Evolutionary conservation across 2,888 invertebrate genomes (phyloP).

Genomic region (Argyra leucocephala): DNA sequence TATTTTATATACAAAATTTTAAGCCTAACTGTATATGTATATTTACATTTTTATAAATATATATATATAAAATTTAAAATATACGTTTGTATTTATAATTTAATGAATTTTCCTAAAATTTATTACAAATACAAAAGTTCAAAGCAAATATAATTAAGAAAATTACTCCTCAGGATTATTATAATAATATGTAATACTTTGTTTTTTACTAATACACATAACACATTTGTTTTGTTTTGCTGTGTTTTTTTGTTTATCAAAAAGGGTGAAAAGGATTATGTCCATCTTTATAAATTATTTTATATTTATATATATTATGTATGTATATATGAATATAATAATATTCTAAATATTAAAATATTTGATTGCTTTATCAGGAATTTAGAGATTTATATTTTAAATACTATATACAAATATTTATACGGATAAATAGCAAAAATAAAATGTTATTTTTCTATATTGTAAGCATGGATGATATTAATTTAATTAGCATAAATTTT

Average conservation of each 20-base stretch:
- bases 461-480: not conserved
- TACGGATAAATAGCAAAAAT: not conserved
- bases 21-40: not conserved
- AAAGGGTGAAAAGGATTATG: not conserved
- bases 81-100: not conserved
- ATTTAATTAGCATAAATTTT: not conserved
- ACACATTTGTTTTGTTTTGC: no score
- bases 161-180: not conserved
- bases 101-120: not conserved
- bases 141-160: conserved; percentile 1
- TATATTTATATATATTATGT: not conserved
- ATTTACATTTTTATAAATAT: not conserved
- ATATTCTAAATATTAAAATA: not conserved
- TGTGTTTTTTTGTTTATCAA: not conserved
- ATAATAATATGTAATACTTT: not conserved
- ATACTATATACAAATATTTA: not conserved
- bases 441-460: no score
- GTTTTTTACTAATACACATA: no score
- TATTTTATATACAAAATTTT: no score
- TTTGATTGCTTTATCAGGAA: not conserved
- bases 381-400: not conserved
- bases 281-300: not conserved
- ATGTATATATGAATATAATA: not conserved
- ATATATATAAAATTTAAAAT: not conserved
- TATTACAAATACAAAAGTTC: not conserved